Conservation (phyloP, 30 jellyfish, hydroid and myxozoan species). For the Turritopsis dohrnii region DNA sequence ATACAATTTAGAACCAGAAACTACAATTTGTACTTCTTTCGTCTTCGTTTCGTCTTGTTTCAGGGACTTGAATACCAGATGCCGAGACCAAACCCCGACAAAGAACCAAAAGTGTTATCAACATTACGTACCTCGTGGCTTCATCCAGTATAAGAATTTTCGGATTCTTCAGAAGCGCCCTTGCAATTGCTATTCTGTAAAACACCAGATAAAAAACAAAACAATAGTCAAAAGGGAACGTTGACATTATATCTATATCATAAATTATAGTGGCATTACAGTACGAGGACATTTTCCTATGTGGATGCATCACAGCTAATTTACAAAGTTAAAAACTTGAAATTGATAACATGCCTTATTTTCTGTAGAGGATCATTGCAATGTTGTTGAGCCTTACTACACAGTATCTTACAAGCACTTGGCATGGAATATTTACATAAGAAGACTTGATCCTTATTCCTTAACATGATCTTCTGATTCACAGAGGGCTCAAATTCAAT, state of each 20-base stretch:
- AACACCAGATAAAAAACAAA: not conserved
- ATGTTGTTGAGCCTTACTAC: too few relatives aligned
- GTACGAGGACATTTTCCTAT: not conserved
- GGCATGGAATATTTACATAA: too few relatives aligned
- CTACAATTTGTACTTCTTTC: too few relatives aligned
- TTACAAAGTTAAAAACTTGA: not conserved
- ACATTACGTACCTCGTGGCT: constrained; percentile 71
- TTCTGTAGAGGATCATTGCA: too few relatives aligned
- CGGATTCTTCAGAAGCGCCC: constrained; percentile 91
- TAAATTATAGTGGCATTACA: not conserved
- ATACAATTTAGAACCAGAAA: too few relatives aligned
- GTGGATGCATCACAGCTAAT: not conserved
- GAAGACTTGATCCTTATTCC: too few relatives aligned
- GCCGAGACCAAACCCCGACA: not conserved
- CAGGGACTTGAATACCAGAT: not conserved
- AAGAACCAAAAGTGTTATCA: not conserved
- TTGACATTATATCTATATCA: too few relatives aligned
- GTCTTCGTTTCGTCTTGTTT: too few relatives aligned
- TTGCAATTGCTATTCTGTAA: constrained; percentile 93
- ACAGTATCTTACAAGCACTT: too few relatives aligned
- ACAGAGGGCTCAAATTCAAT: too few relatives aligned
- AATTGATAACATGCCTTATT: too few relatives aligned
- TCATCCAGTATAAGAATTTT: constrained; percentile 84
- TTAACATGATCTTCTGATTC: too few relatives aligned
- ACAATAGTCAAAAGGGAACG: not conserved